These are phyloP conservation scores for Lethrus apterus DNA, from an alignment of 1,140 invertebrate species.

Conservation along the genomic window DNA sequence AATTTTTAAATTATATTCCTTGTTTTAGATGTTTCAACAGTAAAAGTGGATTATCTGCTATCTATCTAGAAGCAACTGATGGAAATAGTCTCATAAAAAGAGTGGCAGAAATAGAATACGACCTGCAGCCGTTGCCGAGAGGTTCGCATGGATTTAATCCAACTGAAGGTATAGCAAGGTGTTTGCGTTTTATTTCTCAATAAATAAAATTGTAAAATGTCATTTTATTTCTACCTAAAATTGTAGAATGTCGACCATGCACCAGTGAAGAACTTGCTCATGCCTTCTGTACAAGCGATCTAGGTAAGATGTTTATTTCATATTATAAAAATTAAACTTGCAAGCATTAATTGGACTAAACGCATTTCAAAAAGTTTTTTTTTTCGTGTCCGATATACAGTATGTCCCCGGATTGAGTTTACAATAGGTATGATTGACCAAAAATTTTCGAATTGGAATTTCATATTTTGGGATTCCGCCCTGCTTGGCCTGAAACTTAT, in stretches of 20 bases:
- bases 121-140: conserved; percentile 52
- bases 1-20: conserved; percentile 1
- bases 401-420: neutral
- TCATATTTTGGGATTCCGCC: too few relatives aligned
- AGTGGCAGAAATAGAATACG: conserved; percentile 57
- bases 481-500: too few relatives aligned
- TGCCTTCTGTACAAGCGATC: conserved; percentile 72
- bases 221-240: conserved; percentile 19
- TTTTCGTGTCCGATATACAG: neutral
- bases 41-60: conserved; percentile 56
- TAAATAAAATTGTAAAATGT: neutral
- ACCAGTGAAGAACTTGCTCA: conserved; percentile 64
- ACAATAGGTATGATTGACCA: neutral
- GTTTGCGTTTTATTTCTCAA: too few relatives aligned
- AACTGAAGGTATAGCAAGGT: conserved; percentile 46
- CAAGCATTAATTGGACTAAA: neutral
- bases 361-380: neutral
- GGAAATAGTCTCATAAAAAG: conserved; percentile 42
- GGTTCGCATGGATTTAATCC: conserved; percentile 46
- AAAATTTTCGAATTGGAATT: neutral
- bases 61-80: conserved; percentile 60
- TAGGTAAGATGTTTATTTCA: conserved; percentile 50
- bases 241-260: conserved; percentile 69
- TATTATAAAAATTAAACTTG: too few relatives aligned
- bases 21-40: conserved; percentile 56